These are phyloP conservation scores for Sclerurus mexicanus DNA, from an alignment of 2,113 vertebrate genomes.

Conservation along the genomic window DNA sequence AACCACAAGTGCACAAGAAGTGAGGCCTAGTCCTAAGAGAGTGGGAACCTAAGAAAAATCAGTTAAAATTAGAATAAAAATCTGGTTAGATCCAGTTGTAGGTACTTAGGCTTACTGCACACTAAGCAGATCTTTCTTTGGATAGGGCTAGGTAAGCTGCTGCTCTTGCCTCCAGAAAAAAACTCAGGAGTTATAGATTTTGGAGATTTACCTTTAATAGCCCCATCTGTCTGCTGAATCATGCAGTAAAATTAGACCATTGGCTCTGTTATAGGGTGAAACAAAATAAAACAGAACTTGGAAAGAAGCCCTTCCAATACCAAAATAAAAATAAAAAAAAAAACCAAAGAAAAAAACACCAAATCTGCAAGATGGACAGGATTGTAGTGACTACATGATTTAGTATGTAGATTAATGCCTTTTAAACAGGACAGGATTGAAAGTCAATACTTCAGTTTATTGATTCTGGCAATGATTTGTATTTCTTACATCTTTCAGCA, in stretches of 20 bases:
- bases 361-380: conserved; percentile 44
- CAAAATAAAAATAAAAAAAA: not conserved
- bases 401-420: conserved; percentile 39
- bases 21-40: not conserved
- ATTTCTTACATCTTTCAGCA: conserved; percentile 49
- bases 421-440: conserved; percentile 43
- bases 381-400: conserved; percentile 38
- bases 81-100: not conserved
- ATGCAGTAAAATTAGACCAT: not conserved
- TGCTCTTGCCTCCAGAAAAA: not conserved
- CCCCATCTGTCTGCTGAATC: not conserved
- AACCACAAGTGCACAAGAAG: not conserved
- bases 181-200: not conserved
- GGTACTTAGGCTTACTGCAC: not conserved
- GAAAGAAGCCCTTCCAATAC: conserved; percentile 13
- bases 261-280: not conserved
- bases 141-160: not conserved
- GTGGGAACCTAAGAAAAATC: not conserved
- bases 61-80: not conserved
- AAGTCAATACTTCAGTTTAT: conserved; percentile 63
- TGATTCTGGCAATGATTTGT: conserved; percentile 32
- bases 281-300: conserved; percentile 8
- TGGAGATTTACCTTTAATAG: not conserved
- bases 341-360: too few relatives aligned
- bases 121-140: not conserved